A percentile compares a stretch with the other conserved stretches of the same genome.
Conservation (phyloP, 2,888 invertebrate species). For the Gisinianus flammeolus region DNA sequence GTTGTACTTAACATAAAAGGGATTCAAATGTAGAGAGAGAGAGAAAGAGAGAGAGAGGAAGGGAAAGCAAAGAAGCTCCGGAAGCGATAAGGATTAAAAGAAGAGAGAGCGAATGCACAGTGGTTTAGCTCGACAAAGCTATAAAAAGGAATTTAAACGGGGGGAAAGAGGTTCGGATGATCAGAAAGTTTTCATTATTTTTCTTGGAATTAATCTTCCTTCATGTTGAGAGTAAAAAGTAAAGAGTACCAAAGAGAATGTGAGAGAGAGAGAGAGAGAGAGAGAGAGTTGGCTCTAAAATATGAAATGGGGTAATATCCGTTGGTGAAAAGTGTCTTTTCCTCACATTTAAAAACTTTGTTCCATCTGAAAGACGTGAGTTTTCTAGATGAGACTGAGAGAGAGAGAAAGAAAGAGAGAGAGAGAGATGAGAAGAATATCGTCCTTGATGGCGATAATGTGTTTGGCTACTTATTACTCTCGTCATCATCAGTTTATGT, state of each 20-base stretch:
- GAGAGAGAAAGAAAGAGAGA: background rate
- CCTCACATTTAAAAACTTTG: conserved; percentile 16
- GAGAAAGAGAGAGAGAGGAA: background rate
- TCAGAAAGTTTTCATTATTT: conserved; percentile 31
- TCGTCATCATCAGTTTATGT: background rate
- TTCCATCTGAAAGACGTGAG: background rate
- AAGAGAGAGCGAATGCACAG: conserved; percentile 14
- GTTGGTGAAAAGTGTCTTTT: conserved; percentile 30
- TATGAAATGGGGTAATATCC: conserved; percentile 31
- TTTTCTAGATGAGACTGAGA: background rate
- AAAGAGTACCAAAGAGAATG: background rate
- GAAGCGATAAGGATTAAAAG: conserved; percentile 41
- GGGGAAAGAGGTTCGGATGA: conserved; percentile 7
- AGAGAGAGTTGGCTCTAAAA: background rate
- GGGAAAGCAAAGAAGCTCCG: conserved; percentile 26
- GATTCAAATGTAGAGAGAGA: background rate
- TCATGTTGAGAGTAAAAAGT: background rate
- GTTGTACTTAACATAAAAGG: background rate
- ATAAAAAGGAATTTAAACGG: background rate
- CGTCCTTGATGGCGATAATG: conserved; percentile 15
- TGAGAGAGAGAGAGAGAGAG: background rate
- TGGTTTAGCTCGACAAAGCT: background rate
- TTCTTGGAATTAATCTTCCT: conserved; percentile 38
- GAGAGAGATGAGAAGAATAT: background rate
- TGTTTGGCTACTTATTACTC: conserved; percentile 10